A percentile compares a stretch with the other conserved stretches of the same genome.
These are phyloP conservation scores for Gonocerus acuteangulatus DNA, from an alignment of 2,888 invertebrate species.

Conservation along the genomic window DNA sequence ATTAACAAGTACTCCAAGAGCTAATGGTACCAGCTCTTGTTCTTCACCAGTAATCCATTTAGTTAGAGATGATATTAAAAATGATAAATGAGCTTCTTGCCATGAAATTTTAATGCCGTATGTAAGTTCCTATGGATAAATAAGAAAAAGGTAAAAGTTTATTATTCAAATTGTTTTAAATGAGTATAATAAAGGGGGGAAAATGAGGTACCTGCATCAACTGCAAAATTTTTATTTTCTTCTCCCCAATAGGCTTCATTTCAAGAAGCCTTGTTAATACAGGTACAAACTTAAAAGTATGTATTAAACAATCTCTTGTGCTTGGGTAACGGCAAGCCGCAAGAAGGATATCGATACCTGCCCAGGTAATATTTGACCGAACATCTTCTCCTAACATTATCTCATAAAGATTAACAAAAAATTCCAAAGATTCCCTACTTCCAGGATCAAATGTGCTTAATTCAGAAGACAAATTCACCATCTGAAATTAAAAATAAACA, in stretches of 20 bases:
- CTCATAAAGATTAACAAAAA: slow-evolving; percentile 60
- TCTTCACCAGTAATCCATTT: slow-evolving; percentile 54
- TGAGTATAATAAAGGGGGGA: background rate
- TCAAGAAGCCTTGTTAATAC: slow-evolving; percentile 54
- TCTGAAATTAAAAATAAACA: background rate
- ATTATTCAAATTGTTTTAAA: too few relatives aligned
- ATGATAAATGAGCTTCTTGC: slow-evolving; percentile 67
- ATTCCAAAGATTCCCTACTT: slow-evolving; percentile 55
- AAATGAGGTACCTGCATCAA: slow-evolving; percentile 62
- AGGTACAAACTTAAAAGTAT: slow-evolving; percentile 63
- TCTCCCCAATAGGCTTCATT: slow-evolving; percentile 55
- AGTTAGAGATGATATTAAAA: slow-evolving; percentile 59
- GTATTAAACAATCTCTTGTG: slow-evolving; percentile 56
- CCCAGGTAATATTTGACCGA: slow-evolving; percentile 56
- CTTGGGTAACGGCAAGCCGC: slow-evolving; percentile 55
- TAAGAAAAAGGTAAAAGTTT: background rate
- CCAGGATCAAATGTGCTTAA: slow-evolving; percentile 59
- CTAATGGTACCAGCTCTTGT: slow-evolving; percentile 47
- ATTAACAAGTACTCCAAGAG: slow-evolving; percentile 66
- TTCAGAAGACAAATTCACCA: slow-evolving; percentile 55
- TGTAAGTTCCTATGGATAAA: slow-evolving; percentile 55
- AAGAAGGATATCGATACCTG: slow-evolving; percentile 56
- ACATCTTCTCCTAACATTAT: slow-evolving; percentile 53
- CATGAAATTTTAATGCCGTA: slow-evolving; percentile 71
- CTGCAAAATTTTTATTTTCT: slow-evolving; percentile 54